These are phyloP conservation scores for Meiosimyza decipiens DNA, from an alignment of 2,888 invertebrate species.

Conservation along the genomic window DNA sequence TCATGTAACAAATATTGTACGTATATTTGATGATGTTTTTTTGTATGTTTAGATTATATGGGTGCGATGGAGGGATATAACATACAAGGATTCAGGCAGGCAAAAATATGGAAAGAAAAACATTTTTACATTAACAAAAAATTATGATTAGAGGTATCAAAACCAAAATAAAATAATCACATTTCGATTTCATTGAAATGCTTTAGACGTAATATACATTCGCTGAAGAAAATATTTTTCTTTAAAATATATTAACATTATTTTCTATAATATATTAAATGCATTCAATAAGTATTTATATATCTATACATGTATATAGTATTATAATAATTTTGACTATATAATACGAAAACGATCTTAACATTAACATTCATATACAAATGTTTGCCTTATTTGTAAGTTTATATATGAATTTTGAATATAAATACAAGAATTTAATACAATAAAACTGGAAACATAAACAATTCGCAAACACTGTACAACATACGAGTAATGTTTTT, in stretches of 20 bases:
- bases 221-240: neutral
- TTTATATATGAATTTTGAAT: too few species aligned
- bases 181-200: neutral
- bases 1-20: conserved; percentile 28
- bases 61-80: conserved; percentile 31
- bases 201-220: neutral
- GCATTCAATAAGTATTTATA: too few species aligned
- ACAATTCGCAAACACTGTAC: neutral
- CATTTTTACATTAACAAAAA: conserved; percentile 40
- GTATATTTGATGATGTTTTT: conserved; percentile 4
- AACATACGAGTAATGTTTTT: too few species aligned
- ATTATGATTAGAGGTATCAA: neutral
- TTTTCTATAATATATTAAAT: too few species aligned
- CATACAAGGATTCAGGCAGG: conserved; percentile 35
- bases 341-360: too few species aligned
- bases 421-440: too few species aligned
- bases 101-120: conserved; percentile 47
- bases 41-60: neutral
- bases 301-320: too few species aligned
- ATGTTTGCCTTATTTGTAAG: too few species aligned
- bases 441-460: neutral
- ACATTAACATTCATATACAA: too few species aligned
- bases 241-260: too few species aligned
- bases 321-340: too few species aligned
- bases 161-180: neutral